Evolutionary conservation across 2,888 invertebrate genomes (phyloP), one percentile per base, ranked within the genome.

Genomic region (Rhamnusium bicolor): DNA sequence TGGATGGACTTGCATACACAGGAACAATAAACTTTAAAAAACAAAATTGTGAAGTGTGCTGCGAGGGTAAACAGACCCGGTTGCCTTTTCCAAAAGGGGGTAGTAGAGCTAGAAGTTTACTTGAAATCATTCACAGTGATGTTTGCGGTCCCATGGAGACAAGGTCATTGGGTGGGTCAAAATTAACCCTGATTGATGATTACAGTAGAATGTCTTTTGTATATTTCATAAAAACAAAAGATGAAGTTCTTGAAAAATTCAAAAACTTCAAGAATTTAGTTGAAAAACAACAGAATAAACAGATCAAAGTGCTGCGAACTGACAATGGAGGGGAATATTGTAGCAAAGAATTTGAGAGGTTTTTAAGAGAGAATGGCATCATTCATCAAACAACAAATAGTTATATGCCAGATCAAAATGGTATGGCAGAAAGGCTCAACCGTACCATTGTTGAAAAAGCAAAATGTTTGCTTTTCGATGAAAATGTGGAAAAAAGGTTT

Each of bases 141-240:
- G n/a, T n/a, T n/a, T n/a, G n/a, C n/a, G n/a, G n/a, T n/a, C n/a
- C n/a, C n/a, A n/a, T 46, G 46, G 46, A 46, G 46, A 46, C 46
- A 8, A 46, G 46, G 46, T 46, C 46, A 46, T 14, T 69, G 7
- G 46, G 46, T 10, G 46, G 47, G 47, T n/a, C 47, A 4, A 47
- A 47, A 16, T 47, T 47, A 47, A 47, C 47, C 5, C 6, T 47
- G n/a, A 47, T 16, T 47, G n/a, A 10, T n/a, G 1, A 47, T n/a
- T 49, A 49, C n/a, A 49, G 49, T 4, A 49, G 47, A n/a, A 47
- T 47, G 53, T 81, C 75, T n/a, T 60, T 76, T 27, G 78, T 75
- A n/a, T n/a, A 71, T 71, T 77, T 82, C 29, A 82, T 6, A 80
- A 78, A 62, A 24, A 21, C 7, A 80, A 54, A 54, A 54, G 56